phyloP scores from a whole-genome alignment of 2,797 vertebrate genomes.

The Potorous gilbertii region DNA sequence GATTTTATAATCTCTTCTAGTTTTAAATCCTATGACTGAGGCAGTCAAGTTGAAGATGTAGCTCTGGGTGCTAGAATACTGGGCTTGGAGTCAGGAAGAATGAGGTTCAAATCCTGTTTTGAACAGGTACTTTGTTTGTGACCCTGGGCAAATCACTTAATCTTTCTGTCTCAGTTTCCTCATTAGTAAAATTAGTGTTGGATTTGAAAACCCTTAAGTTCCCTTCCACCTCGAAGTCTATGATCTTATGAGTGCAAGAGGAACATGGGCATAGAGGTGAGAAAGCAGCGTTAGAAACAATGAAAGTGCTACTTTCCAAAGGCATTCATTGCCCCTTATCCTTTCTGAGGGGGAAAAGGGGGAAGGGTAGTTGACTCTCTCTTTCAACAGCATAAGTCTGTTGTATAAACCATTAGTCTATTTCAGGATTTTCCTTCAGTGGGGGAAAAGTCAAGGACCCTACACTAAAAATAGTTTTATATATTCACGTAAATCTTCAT shows the following conservation, averaged over 20 bases:
- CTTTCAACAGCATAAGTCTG: background rate
- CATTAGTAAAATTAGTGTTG: background rate
- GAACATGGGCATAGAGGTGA: background rate
- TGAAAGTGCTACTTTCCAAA: background rate
- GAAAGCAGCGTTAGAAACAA: background rate
- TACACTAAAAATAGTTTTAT: background rate
- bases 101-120: background rate
- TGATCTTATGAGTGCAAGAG: background rate
- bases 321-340: background rate
- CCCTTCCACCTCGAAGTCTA: background rate
- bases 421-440: background rate
- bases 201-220: background rate
- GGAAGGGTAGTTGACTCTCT: background rate
- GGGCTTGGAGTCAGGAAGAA: background rate
- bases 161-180: background rate
- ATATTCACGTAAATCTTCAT: background rate
- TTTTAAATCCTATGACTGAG: background rate
- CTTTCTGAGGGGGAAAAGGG: background rate
- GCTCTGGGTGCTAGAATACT: background rate
- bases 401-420: background rate
- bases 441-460: background rate
- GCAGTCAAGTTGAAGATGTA: background rate
- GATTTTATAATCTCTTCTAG: background rate
- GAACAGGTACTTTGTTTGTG: background rate
- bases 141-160: background rate